These are phyloP conservation scores for Drosophila multiciliata DNA, from an alignment of 2,888 invertebrate genomes.

Conservation along the genomic window DNA sequence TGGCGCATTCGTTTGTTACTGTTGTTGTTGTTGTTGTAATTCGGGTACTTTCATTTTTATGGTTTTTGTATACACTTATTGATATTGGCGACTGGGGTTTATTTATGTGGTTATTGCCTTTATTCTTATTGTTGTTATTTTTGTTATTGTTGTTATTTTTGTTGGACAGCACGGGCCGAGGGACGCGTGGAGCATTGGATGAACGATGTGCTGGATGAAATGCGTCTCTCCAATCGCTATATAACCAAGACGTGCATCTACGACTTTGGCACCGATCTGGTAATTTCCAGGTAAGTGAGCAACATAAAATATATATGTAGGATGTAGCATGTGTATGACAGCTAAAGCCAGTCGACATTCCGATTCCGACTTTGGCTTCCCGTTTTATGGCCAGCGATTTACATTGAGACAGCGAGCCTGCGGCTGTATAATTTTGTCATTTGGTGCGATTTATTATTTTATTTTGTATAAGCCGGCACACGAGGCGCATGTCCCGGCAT, in stretches of 20 bases:
- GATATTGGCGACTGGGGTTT: slow-evolving; percentile 77
- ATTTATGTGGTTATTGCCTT: slow-evolving; percentile 76
- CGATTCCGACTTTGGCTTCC: slow-evolving; percentile 8
- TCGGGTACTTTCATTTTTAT: slow-evolving; percentile 67
- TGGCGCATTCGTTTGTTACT: slow-evolving; percentile 58
- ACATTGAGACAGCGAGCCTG: slow-evolving; percentile 61
- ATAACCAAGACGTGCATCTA: slow-evolving; percentile 95
- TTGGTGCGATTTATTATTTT: slow-evolving; percentile 82
- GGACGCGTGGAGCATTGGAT: slow-evolving; percentile 97
- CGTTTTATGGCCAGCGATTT: slow-evolving; percentile 79
- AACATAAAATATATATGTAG: slow-evolving; percentile 59
- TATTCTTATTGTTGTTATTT: slow-evolving; percentile 30
- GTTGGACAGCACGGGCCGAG: slow-evolving; percentile 87
- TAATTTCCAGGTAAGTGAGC: slow-evolving; percentile 86
- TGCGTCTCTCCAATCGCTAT: slow-evolving; percentile 92
- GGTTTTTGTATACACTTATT: slow-evolving; percentile 77
- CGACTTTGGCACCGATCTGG: slow-evolving; percentile 92
- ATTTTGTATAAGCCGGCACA: slow-evolving; percentile 66
- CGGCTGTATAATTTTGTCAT: slow-evolving; percentile 83
- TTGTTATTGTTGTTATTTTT: slow-evolving; percentile 14
- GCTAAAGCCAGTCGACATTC: slow-evolving; percentile 24
- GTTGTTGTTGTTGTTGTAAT: slow-evolving; percentile 56
- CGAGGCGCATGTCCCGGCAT: slow-evolving; percentile 62
- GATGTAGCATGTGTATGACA: slow-evolving; percentile 15
- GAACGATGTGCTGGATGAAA: slow-evolving; percentile 93